These are phyloP conservation scores for Aselliscus stoliczkanus DNA, from an alignment of 2,797 vertebrate species.

Conservation along the genomic window DNA sequence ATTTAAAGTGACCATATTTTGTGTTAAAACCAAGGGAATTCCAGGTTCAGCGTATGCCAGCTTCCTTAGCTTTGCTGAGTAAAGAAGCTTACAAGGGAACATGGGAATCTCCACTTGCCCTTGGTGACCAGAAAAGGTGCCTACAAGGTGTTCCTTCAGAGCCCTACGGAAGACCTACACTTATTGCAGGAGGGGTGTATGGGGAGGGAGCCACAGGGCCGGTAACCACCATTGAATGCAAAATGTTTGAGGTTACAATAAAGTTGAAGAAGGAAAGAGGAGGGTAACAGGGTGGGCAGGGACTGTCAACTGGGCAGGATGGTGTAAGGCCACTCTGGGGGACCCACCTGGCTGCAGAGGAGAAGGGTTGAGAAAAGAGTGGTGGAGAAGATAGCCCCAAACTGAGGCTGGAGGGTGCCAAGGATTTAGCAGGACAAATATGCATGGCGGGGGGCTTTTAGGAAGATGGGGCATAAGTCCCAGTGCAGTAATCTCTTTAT, in stretches of 20 bases:
- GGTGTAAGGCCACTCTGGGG: too few species aligned
- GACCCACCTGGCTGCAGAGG: too few species aligned
- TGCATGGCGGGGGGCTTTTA: fast-evolving
- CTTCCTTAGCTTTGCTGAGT: background rate
- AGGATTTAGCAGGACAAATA: background rate
- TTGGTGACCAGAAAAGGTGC: background rate
- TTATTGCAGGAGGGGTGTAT: fast-evolving
- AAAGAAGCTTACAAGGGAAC: background rate
- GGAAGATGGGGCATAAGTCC: background rate
- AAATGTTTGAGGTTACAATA: fast-evolving
- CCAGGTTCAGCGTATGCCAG: background rate
- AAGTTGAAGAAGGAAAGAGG: background rate
- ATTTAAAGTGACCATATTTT: slow-evolving; percentile 70
- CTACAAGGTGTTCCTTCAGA: fast-evolving
- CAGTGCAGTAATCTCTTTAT: background rate
- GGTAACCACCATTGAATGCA: fast-evolving
- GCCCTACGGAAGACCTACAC: fast-evolving
- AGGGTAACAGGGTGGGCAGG: fast-evolving
- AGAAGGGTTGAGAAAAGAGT: fast-evolving
- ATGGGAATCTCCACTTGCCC: fast-evolving
- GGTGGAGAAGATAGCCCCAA: too few species aligned
- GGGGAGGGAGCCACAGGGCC: too few species aligned
- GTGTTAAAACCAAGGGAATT: slow-evolving; percentile 66
- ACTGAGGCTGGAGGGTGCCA: background rate
- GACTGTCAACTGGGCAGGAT: fast-evolving